These are phyloP conservation scores for Cinclus cinclus DNA, from an alignment of 2,113 vertebrate species.

Conservation along the genomic window DNA sequence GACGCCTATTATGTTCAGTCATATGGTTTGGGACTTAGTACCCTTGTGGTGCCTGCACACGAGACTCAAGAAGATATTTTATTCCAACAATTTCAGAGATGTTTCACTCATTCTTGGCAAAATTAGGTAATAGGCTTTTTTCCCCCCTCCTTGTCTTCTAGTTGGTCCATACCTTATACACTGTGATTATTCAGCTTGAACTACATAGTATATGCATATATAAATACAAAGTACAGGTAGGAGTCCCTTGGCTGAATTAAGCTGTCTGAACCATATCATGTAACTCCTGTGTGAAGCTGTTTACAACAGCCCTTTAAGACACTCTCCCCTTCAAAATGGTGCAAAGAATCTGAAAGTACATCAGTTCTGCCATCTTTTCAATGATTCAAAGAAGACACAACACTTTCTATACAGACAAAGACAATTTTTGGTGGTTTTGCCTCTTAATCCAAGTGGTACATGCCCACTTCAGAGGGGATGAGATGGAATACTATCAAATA, in stretches of 20 bases:
- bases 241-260: not conserved
- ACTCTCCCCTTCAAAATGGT: not conserved
- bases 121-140: not conserved
- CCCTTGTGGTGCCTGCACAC: not conserved
- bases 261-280: not conserved
- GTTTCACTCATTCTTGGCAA: not conserved
- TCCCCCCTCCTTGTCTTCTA: not conserved
- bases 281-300: not conserved
- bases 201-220: not conserved
- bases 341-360: not conserved
- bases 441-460: not conserved
- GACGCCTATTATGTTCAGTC: not conserved
- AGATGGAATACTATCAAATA: not conserved
- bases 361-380: not conserved
- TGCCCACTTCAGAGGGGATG: not conserved
- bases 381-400: not conserved
- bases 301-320: not conserved
- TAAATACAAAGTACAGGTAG: not conserved
- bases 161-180: not conserved
- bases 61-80: not conserved
- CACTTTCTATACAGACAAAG: not conserved
- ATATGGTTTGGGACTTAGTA: not conserved
- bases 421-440: not conserved
- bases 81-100: not conserved
- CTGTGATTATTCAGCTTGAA: not conserved